Base-by-base conservation (phyloP, 2,888 invertebrate species). In the Drosophila engyochracea region DNA sequence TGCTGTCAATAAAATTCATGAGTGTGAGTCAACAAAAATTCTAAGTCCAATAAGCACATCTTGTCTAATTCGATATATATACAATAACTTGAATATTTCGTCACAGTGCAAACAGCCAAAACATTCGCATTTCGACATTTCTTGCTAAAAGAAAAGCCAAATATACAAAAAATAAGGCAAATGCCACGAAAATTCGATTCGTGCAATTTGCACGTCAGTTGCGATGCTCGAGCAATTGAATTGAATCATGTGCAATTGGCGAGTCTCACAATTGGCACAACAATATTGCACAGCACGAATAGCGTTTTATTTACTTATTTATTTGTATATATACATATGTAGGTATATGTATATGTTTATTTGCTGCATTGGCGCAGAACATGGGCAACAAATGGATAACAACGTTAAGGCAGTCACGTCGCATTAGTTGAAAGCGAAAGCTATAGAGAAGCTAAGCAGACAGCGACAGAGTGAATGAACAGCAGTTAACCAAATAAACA, bases 371-470 rank as follows among this genome's bases (percentile, higher is more conserved):
- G 59, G 82, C 79, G 82, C 82, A 79, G 79, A 81, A 81, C 82
- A 77, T 73, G 78, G 58, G 41, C 82, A 73, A 67, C 68, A 82
- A 77, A 81, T 67, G 79, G 78, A 47, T 78, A 77, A 70, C 70
- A 64, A 74, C 70, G 74, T 54, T 58, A 66, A 76, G 70, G 58
- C 70, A 83, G 86, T 79, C 90, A 90, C 89, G 90, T 85, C 69
- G 70, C 67, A 67, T 78, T 73, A 55, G 49, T 79, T 74, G 78
- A 85, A 88, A 90, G 86, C 78, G 90, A 88, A 85, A 85, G 90
- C 90, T 70, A 58, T 62, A 53, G 62, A 54, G 67, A 62, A 39
- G 69, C 73, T 66, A 77, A 60, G 22, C 51, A 47, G 62, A 75
- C 52, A 74, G 55, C 37, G 51, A 51, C 39, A 25, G 41, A 35